Percentiles rank a stretch among this genome's conserved stretches.
Conservation (phyloP, 1,140 invertebrate species). For the Hesperophylax magnus region DNA sequence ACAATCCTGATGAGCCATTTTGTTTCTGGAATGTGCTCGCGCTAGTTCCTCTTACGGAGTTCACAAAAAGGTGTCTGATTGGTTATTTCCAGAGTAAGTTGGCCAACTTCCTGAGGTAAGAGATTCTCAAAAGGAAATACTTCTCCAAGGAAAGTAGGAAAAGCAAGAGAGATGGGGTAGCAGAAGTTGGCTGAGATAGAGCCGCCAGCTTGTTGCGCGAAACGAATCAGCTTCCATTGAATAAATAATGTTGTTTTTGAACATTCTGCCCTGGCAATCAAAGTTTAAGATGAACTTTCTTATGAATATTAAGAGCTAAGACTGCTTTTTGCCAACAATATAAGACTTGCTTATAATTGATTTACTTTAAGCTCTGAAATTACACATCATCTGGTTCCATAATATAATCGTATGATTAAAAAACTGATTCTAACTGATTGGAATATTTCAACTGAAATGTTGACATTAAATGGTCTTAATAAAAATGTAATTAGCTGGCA, state of each 20-base stretch:
- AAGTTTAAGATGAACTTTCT: slow-evolving; percentile 16
- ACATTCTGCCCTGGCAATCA: slow-evolving; percentile 26
- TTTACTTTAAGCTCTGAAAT: too few relatives aligned
- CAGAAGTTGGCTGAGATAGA: slow-evolving; percentile 25
- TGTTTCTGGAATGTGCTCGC: background rate
- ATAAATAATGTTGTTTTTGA: slow-evolving; percentile 40
- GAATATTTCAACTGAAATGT: too few relatives aligned
- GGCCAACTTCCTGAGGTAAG: background rate
- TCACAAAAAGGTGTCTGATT: slow-evolving; percentile 28
- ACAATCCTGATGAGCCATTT: background rate
- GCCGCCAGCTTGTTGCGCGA: slow-evolving; percentile 19
- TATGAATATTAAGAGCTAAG: background rate
- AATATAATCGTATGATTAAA: too few relatives aligned
- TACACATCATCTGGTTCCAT: too few relatives aligned
- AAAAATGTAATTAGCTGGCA: too few relatives aligned
- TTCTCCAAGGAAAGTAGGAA: background rate
- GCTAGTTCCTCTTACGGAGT: background rate
- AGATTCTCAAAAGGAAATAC: slow-evolving; percentile 23
- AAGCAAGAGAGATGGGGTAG: too few relatives aligned
- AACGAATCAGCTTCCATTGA: slow-evolving; percentile 30
- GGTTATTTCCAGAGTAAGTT: slow-evolving; percentile 11
- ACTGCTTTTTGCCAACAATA: background rate
- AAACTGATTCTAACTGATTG: too few relatives aligned
- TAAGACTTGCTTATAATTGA: background rate
- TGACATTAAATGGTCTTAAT: too few relatives aligned